A percentile compares a stretch with the other conserved stretches of the same genome.
Conservation (phyloP, 2,888 invertebrate species). For the Plebejus argus region DNA sequence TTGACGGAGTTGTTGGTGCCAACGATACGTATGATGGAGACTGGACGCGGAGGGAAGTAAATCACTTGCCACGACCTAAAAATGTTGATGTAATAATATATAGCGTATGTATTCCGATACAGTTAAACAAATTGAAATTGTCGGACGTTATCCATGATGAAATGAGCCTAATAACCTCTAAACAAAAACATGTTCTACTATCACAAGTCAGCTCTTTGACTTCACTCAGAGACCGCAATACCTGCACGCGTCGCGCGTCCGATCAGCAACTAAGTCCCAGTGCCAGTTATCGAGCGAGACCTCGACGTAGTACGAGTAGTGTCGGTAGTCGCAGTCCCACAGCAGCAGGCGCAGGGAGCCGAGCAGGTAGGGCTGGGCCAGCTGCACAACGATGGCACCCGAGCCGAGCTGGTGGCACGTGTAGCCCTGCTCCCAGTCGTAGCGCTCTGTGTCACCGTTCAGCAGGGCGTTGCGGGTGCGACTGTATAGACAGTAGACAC, state of each 20-base stretch:
- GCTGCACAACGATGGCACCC: conserved; percentile 96
- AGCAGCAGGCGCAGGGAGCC: conserved; percentile 94
- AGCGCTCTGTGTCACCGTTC: conserved; percentile 96
- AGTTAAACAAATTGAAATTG: too few relatives aligned
- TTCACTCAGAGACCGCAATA: conserved; percentile 38
- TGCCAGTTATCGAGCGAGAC: conserved; percentile 95
- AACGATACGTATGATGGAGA: conserved; percentile 96
- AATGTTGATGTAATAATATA: background rate
- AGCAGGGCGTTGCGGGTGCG: conserved; percentile 96
- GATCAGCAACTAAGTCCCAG: conserved; percentile 95
- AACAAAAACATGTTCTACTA: too few relatives aligned
- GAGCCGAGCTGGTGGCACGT: conserved; percentile 98
- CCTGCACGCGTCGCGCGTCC: conserved; percentile 89
- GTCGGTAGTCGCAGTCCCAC: conserved; percentile 98
- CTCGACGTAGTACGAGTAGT: conserved; percentile 98
- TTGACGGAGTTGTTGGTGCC: conserved; percentile 99
- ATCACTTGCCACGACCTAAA: conserved; percentile 95
- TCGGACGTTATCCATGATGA: too few relatives aligned
- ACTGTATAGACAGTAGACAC: conserved; percentile 55
- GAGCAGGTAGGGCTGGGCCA: conserved; percentile 97
- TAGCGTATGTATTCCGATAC: too few relatives aligned
- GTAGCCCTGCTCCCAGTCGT: conserved; percentile 99
- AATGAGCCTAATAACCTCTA: too few relatives aligned
- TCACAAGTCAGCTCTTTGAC: background rate
- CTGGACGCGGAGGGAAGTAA: conserved; percentile 89